Percentiles rank a stretch among this genome's conserved stretches.
These are phyloP conservation scores for Alethe castanea DNA, from an alignment of 2,113 vertebrate species.

Conservation along the genomic window DNA sequence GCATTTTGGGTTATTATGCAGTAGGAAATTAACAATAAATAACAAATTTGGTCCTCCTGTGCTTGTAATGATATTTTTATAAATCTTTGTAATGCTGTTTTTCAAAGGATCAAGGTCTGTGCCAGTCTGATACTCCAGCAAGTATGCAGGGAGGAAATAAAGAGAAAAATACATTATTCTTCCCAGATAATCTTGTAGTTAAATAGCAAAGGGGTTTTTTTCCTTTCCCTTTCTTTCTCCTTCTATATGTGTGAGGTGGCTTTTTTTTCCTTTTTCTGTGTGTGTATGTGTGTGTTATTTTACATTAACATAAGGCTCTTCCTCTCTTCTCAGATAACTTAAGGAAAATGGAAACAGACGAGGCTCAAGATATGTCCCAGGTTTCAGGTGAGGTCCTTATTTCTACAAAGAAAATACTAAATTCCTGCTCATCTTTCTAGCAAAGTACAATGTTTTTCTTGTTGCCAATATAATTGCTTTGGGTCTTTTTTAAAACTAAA, in stretches of 20 bases:
- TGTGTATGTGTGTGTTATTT: conserved; percentile 61
- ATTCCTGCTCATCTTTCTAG: conserved; percentile 28
- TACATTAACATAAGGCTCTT: conserved; percentile 71
- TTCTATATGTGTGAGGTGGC: neutral
- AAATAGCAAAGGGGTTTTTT: conserved; percentile 31
- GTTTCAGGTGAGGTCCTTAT: conserved; percentile 89
- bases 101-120: conserved; percentile 86
- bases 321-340: conserved; percentile 84
- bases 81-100: conserved; percentile 95
- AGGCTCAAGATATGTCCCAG: conserved; percentile 95
- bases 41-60: conserved; percentile 97
- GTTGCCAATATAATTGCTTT: conserved; percentile 28
- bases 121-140: conserved; percentile 76
- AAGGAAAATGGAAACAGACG: conserved; percentile 96
- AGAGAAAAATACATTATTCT: conserved; percentile 76
- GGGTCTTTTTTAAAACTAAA: neutral
- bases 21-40: conserved; percentile 99
- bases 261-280: neutral
- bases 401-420: conserved; percentile 9
- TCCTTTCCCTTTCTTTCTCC: conserved; percentile 10
- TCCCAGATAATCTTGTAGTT: conserved; percentile 73
- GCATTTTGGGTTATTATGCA: conserved; percentile 99
- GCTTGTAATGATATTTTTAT: conserved; percentile 98
- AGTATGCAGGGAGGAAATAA: conserved; percentile 75
- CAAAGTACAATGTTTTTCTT: neutral